Percentiles rank a stretch among this genome's conserved stretches.
These are phyloP conservation scores for Catostylus mosaicus DNA, from an alignment of 30 jellyfish, hydroid and myxozoan species.

Conservation along the genomic window DNA sequence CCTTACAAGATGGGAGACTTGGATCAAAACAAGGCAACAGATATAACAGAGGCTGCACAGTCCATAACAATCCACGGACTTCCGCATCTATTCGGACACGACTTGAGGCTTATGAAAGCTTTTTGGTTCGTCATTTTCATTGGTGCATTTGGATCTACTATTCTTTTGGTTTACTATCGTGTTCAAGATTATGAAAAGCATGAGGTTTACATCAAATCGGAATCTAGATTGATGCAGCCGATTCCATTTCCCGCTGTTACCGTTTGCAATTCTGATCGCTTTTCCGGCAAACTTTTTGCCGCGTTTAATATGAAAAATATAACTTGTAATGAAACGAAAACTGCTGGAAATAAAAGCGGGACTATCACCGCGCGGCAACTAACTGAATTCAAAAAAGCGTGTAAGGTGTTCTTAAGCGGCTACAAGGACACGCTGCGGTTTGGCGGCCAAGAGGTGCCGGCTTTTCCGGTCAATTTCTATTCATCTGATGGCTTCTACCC, in stretches of 20 bases:
- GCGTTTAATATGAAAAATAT: slow-evolving; percentile 7
- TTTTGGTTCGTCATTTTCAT: slow-evolving; percentile 20
- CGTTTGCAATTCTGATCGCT: slow-evolving; percentile 41
- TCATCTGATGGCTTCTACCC: slow-evolving; percentile 1
- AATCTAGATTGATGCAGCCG: slow-evolving; percentile 21
- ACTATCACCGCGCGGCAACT: background rate
- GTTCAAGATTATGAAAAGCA: slow-evolving; percentile 7
- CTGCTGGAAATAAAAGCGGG: background rate
- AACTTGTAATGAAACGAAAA: slow-evolving; percentile 11
- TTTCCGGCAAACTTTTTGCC: background rate
- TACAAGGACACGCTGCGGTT: slow-evolving; percentile 35
- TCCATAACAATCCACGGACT: slow-evolving; percentile 41
- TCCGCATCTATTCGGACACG: slow-evolving; percentile 30
- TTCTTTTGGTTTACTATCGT: background rate
- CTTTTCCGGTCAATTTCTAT: slow-evolving; percentile 14
- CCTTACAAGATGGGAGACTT: background rate
- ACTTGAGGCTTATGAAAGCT: background rate
- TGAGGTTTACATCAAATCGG: slow-evolving; percentile 36
- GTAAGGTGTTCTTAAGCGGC: slow-evolving; percentile 47
- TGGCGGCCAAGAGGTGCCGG: slow-evolving; percentile 10
- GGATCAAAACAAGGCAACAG: background rate
- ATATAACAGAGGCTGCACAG: slow-evolving; percentile 6
- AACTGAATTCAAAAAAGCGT: slow-evolving; percentile 40
- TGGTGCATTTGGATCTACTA: slow-evolving; percentile 1
- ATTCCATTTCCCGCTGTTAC: slow-evolving; percentile 50